Base-by-base conservation (phyloP, 1,140 invertebrate genomes). In the Dendroctonus valens region DNA sequence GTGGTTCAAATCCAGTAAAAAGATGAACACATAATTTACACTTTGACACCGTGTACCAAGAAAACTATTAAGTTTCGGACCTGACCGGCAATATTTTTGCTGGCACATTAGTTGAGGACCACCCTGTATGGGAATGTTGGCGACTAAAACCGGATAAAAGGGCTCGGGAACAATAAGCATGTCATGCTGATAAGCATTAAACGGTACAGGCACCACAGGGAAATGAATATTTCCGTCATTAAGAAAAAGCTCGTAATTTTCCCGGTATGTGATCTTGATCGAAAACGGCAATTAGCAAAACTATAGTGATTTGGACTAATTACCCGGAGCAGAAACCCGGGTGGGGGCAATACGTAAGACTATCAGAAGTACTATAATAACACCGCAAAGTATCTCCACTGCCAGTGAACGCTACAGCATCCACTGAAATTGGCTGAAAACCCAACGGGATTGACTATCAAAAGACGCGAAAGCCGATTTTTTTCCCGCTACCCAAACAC, bases 291-390 rank as follows among this genome's bases (percentile, higher is more conserved):
- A 64, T 64, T 54, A 55, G 61, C 41, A 61, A 52, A 61, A 61
- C 11, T 50, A 59, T 52, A 52, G 52, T 61, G 51, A 61, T 61
- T 51, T 52, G 48, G 59, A 61, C 6, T 51, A 61, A 59, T 51
- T 61, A 51, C 14, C 39, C 11, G 39, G 54, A 38, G 15, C 26
- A 41, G 57, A 49, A 7, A 41, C 52, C 42, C 14, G 53, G 53
- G 53, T 39, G 63, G 63, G 63, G 50, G 39, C 54, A 58, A 50
- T 49, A 58, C 63, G 63, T 65, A 65, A 65, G 63, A 46, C 53
- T 65, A 58, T 65, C 63, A 65, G 63, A 65, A 58, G 53, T 65
- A 58, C 63, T 65, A 65, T 65, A 65, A 65, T 57, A 65, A 65
- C 63, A 50, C 53, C 63, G 63, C 63, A 65, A 65, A 65, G 53